These are phyloP conservation scores for Hirtodrosophila alboralis DNA, from an alignment of 2,888 invertebrate genomes.

Conservation along the genomic window DNA sequence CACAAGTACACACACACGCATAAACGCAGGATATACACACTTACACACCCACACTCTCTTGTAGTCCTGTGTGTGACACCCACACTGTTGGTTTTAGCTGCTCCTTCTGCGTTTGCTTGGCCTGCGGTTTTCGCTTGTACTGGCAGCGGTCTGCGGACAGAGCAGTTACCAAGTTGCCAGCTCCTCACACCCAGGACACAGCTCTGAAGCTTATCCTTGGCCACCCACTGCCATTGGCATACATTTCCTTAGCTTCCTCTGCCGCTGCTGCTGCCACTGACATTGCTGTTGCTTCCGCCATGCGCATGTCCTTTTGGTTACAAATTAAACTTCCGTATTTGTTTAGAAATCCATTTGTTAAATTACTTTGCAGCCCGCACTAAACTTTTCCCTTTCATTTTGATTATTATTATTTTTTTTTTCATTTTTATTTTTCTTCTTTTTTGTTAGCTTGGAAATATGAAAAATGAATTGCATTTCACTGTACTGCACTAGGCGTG, in stretches of 20 bases:
- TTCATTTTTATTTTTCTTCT: constrained; percentile 4
- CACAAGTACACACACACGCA: constrained; percentile 17
- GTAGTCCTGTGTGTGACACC: constrained; percentile 14
- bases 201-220: background rate
- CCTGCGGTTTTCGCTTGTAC: constrained; percentile 72
- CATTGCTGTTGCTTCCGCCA: constrained; percentile 47
- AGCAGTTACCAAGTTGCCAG: constrained; percentile 35
- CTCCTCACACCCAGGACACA: constrained; percentile 19
- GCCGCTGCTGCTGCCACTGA: constrained; percentile 8
- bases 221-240: constrained; percentile 67
- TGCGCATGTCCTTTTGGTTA: constrained; percentile 72
- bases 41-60: constrained; percentile 12
- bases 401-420: constrained; percentile 26
- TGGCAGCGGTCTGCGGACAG: constrained; percentile 66
- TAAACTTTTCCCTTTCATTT: constrained; percentile 46
- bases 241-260: constrained; percentile 72
- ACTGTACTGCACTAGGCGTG: constrained; percentile 50
- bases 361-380: constrained; percentile 73
- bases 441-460: constrained; percentile 49
- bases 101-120: constrained; percentile 62
- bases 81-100: constrained; percentile 59
- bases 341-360: constrained; percentile 81
- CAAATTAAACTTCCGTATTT: constrained; percentile 79
- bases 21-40: constrained; percentile 33
- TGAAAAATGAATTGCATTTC: constrained; percentile 75